Evolutionary conservation across 2,113 vertebrate genomes (phyloP), one percentile per base, ranked within the genome.

Genomic region (Dissostichus mawsoni): DNA sequence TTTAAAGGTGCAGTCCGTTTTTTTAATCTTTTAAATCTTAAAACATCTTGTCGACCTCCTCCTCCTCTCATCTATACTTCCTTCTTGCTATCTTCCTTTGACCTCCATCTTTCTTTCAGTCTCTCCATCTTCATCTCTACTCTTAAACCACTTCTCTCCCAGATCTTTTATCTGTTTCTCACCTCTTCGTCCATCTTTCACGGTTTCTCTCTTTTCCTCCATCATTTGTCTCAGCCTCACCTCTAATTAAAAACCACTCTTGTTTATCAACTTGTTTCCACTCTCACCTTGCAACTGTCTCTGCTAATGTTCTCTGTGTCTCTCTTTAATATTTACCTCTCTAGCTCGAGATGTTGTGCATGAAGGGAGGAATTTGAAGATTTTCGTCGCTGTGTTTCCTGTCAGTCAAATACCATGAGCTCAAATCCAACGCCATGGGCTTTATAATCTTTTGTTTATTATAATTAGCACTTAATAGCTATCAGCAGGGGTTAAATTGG

Each of bases 361-460:
- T 74, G 56, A 72, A 65, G 17, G 8, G 29, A 41, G 56, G 50
- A 70, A 52, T 74, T 18, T 70, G 36, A 75, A 44, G 41, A 59
- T 36, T 7, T 33, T 8, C 12, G 0, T 33, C 2, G 13, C 70
- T 51, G 61, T 12, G 48, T 57, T 69, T 64, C 33, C 36, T 44
- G 73, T 52, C 51, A 58, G 36, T 41, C 36, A 41, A 41, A 41
- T 29, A 29, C 29, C 29, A 4, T 29, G 29, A 29, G 3, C 29
- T 29, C 29, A 29, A 29, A 29, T 29, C 29, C 3, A 29, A 29
- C 29, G 7, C 36, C 7, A 1, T 6, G 13, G 47, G 47, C 12
- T 13, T 51, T 20, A 13, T 5, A 47, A 13, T 29, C 18, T 45
- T 18, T n/a, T 12, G 8, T n/a, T 51, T 12, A 62, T 41, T 23